Percentiles rank a stretch among this genome's conserved stretches.
These are phyloP conservation scores for Cyclargus thomasi DNA, from an alignment of 1,140 invertebrate genomes.

Conservation along the genomic window DNA sequence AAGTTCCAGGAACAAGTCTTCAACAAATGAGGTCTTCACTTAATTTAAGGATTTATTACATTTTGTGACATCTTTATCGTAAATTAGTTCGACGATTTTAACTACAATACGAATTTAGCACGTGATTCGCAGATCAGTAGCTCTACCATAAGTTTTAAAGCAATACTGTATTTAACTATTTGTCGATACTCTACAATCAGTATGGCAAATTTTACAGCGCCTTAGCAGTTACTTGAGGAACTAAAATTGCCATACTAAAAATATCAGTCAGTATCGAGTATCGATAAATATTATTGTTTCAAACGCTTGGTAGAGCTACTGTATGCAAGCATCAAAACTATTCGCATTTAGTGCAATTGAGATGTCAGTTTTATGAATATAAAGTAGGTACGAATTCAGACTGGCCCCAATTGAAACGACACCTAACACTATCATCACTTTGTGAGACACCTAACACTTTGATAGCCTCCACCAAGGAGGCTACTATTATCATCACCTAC, in stretches of 20 bases:
- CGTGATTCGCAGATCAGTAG: neutral
- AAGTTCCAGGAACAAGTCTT: neutral
- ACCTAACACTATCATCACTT: slow-evolving; percentile 7
- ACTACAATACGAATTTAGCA: neutral
- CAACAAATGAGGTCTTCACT: neutral
- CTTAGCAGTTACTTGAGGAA: too few relatives aligned
- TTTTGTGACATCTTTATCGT: neutral
- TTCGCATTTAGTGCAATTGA: slow-evolving; percentile 14
- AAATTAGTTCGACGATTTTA: neutral
- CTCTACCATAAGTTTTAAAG: too few relatives aligned
- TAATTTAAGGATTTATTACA: neutral
- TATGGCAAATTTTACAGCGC: too few relatives aligned
- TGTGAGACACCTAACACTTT: neutral
- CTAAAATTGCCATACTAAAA: too few relatives aligned
- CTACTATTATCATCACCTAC: neutral
- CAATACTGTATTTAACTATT: too few relatives aligned
- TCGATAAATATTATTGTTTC: too few relatives aligned
- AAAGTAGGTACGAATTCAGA: slow-evolving; percentile 33
- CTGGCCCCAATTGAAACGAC: slow-evolving; percentile 58
- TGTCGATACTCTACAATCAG: too few relatives aligned
- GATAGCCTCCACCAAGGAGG: neutral
- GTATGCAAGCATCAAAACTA: slow-evolving; percentile 9
- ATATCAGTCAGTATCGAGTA: too few relatives aligned
- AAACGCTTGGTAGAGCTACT: too few relatives aligned
- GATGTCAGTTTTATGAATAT: slow-evolving; percentile 27